Base-by-base conservation (phyloP, 2,888 invertebrate species). In the Caenorhabditis sp. region DNA sequence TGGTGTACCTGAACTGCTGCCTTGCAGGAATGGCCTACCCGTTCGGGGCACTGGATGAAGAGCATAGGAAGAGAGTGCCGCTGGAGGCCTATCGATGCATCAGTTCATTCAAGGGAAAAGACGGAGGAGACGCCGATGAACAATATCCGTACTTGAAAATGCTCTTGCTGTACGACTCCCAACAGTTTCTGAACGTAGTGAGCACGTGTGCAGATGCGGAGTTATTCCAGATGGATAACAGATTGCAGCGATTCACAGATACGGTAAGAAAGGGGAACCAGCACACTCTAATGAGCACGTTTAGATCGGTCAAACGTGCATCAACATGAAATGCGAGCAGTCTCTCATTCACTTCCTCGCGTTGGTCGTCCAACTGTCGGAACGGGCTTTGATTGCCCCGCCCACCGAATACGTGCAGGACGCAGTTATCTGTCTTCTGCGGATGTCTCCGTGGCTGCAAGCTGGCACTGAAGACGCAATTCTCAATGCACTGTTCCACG, bases 21-120 rank as follows among this genome's bases (percentile, higher is more conserved):
- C 91, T 95, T 78, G 93, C 94, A n/a, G 95, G 95, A 0, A 91
- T 94, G 66, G 94, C 93, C 0, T 95, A 94, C 90, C 95, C 94
- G 0, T 89, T 90, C 56, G 94, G 94, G 0, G 84, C 27, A 4
- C 52, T 86, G 27, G 70, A 79, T 1, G 66, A 66, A 20, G 72
- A 82, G 8, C 39, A 79, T 24, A 46, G 55, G 24, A 74, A 80
- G 13, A 73, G 71, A 17, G 86, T 86, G 9, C 83, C 86, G 0
- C 41, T 86, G 13, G 85, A 86, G 50, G 75, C 83, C 35, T 83
- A 79, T 65, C 71, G 84, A 53, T 79, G 84, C 56, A 79, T 84
- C 53, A 56, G 78, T 13, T 76, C 81, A 5, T 35, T 82, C n/a
- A 62, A 70, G 26, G 81, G 78, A 26, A 81, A 79, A 50, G 71